phyloP scores from a whole-genome alignment of 53 echinoderm and acorn worm species.

The Holothuria scabra region DNA sequence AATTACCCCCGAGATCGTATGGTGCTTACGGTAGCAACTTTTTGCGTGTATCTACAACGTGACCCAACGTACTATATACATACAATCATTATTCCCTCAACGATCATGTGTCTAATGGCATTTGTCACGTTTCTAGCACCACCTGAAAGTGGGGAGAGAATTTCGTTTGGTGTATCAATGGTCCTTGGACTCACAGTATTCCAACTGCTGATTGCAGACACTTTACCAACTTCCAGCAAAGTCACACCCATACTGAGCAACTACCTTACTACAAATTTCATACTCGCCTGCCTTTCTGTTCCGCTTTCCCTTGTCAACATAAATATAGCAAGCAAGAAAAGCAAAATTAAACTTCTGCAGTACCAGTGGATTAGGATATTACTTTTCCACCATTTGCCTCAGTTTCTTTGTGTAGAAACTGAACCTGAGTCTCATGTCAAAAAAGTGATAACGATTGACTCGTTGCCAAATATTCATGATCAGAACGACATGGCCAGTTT shows the following conservation, averaged over 20 bases:
- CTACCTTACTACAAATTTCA: background rate
- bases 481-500: too few species aligned
- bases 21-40: background rate
- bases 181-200: constrained; percentile 21
- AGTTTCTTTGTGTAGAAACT: background rate
- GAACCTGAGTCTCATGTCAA: background rate
- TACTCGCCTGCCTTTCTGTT: constrained; percentile 7
- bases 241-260: background rate
- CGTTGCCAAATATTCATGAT: too few species aligned
- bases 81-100: background rate
- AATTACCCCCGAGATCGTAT: background rate
- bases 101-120: background rate
- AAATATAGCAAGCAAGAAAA: background rate
- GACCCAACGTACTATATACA: background rate
- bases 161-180: background rate
- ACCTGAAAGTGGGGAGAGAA: constrained; percentile 9
- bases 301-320: constrained; percentile 1
- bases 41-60: constrained; percentile 1
- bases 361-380: background rate
- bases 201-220: constrained; percentile 8
- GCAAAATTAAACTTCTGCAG: background rate
- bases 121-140: background rate
- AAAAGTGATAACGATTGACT: background rate
- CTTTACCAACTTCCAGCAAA: background rate
- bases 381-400: background rate